These are phyloP conservation scores for Ranitomeya imitator DNA, from an alignment of 2,113 vertebrate genomes.

Conservation along the genomic window DNA sequence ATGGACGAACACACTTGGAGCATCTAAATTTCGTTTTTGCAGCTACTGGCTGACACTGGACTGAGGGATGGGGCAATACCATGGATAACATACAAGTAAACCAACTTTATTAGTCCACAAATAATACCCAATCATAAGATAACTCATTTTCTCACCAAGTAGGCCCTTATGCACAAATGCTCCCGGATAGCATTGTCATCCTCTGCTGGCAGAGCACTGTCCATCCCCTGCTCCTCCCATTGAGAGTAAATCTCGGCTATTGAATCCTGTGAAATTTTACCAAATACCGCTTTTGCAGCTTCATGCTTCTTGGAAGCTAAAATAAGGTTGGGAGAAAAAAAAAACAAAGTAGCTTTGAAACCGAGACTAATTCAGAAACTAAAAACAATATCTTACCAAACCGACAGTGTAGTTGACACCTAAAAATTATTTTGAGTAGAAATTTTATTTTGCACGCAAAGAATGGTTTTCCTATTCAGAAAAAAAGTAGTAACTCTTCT, in stretches of 20 bases:
- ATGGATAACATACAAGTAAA: too few species aligned
- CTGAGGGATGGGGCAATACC: too few species aligned
- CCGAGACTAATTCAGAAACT: not conserved
- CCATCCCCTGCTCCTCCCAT: constrained; percentile 86
- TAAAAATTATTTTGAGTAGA: not conserved
- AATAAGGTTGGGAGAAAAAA: not conserved
- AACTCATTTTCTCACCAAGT: constrained; percentile 80
- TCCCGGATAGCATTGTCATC: constrained; percentile 94
- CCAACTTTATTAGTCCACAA: not conserved
- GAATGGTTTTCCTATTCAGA: not conserved
- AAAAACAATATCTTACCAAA: not conserved
- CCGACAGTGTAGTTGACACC: not conserved
- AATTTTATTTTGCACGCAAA: too few species aligned
- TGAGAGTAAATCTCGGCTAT: constrained; percentile 91
- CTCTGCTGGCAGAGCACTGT: constrained; percentile 82
- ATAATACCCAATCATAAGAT: not conserved
- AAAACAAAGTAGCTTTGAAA: not conserved
- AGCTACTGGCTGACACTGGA: too few species aligned
- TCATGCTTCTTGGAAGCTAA: constrained; percentile 92
- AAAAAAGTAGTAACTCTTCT: not conserved
- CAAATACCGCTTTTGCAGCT: constrained; percentile 92
- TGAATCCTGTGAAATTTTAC: constrained; percentile 93
- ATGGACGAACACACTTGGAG: too few species aligned
- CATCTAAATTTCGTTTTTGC: too few species aligned
- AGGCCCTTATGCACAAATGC: constrained; percentile 92